Percentiles rank a stretch among this genome's conserved stretches.
Conservation (phyloP, 2,888 invertebrate species). For the Agrochola circellaris region DNA sequence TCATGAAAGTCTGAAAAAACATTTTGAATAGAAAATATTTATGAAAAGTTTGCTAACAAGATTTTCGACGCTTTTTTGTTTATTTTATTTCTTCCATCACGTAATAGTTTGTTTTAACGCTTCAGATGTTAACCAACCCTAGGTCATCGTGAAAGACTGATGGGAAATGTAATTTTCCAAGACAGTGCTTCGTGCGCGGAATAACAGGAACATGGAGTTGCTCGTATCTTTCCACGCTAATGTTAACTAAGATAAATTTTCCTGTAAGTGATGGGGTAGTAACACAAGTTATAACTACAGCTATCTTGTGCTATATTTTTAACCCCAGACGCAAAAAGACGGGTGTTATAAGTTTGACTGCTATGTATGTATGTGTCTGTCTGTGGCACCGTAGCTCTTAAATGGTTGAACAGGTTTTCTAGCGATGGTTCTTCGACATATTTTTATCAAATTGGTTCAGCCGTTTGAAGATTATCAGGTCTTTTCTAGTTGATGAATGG, state of each 20-base stretch:
- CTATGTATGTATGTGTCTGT: too few species aligned
- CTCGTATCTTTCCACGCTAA: constrained; percentile 2
- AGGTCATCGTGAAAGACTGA: constrained; percentile 37
- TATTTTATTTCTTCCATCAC: constrained; percentile 7
- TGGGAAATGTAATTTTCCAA: constrained; percentile 35
- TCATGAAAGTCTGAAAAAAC: constrained; percentile 14
- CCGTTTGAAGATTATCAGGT: too few species aligned
- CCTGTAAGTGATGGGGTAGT: background rate
- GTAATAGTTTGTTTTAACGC: constrained; percentile 22
- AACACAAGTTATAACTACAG: background rate
- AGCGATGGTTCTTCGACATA: too few species aligned
- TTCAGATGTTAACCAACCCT: constrained; percentile 1
- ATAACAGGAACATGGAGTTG: constrained; percentile 5
- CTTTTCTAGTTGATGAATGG: too few species aligned
- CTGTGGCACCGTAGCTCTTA: too few species aligned
- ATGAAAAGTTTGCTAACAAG: constrained; percentile 17
- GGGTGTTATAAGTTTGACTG: too few species aligned
- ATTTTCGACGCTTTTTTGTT: constrained; percentile 16
- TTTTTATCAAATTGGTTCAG: too few species aligned
- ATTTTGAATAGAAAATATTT: constrained; percentile 18
- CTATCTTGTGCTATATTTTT: background rate
- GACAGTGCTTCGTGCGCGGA: constrained; percentile 12
- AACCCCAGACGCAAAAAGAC: too few species aligned
- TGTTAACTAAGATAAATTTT: constrained; percentile 27
- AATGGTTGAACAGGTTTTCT: too few species aligned